Evolutionary conservation across 2,888 invertebrate genomes (phyloP), one percentile per base, ranked within the genome.

Genomic region (Lasioglossum villosulum): DNA sequence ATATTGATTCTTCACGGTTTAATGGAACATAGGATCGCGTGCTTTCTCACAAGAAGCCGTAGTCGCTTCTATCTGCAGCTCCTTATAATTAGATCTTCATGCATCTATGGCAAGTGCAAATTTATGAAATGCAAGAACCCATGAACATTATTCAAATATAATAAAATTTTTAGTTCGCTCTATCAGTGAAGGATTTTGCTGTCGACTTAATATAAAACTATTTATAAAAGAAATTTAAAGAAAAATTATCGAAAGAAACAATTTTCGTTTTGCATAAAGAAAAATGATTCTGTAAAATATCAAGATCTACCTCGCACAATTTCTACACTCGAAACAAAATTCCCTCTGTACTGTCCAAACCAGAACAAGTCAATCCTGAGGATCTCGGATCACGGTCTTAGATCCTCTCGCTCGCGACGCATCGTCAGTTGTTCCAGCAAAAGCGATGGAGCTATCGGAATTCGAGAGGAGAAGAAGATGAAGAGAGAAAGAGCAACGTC

Each of bases 1-100:
- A 63, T 63, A 63, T 63, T 63, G 63, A 63, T 63, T 63, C 63
- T 63, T 63, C 63, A 63, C 63, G 63, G 63, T 63, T 30, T 63
- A 30, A 59, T 10, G 59, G 27, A 27, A 59, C 48, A 48, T 19
- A 6, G 48, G 48, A 19, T 48, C 48, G 19, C 19, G 19, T 48
- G 48, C 48, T 48, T 19, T 48, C 48, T 48, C 48, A 27, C 59
- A 59, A 59, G 27, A 59, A 12, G 27, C 59, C 56, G 56, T 56
- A n/a, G 27, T 12, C 59, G 48, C 27, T 59, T 27, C 10, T 27
- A 12, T 56, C n/a, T 12, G n/a, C 19, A n/a, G n/a, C 5, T 12
- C n/a, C n/a, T n/a, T n/a, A 4, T 45, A 45, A 45, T 45, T 45
- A 45, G 45, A 45, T 16, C 45, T 45, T 19, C 5, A 5, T 19